These are phyloP conservation scores for Sylvia atricapilla DNA, from an alignment of 2,113 vertebrate species.

Conservation along the genomic window DNA sequence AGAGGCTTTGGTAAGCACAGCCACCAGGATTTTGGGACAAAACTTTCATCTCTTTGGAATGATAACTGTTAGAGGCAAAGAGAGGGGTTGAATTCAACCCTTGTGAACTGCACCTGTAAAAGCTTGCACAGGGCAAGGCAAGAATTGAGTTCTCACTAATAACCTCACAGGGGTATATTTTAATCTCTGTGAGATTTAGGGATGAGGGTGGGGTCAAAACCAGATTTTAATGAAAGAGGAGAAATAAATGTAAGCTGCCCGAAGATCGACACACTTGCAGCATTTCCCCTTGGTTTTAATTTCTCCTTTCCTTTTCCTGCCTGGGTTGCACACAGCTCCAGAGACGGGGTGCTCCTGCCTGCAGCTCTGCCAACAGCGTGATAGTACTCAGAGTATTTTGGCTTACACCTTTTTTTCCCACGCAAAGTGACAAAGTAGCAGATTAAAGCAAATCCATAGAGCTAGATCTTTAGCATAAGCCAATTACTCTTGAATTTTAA, in stretches of 20 bases:
- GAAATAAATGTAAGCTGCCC: not conserved
- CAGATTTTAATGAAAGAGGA: not conserved
- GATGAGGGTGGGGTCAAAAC: not conserved
- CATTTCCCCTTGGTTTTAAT: not conserved
- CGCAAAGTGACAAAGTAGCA: conserved; percentile 58
- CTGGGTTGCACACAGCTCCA: not conserved
- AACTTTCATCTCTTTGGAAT: not conserved
- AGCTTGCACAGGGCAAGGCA: not conserved
- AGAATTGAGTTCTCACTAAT: not conserved
- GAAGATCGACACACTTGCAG: fast-evolving
- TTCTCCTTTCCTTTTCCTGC: not conserved
- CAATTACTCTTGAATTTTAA: conserved; percentile 45
- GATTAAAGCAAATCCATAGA: conserved; percentile 61
- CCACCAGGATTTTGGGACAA: not conserved
- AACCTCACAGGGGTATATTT: not conserved
- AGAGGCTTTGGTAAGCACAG: conserved; percentile 56
- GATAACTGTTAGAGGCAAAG: not conserved
- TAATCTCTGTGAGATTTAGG: not conserved
- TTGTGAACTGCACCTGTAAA: not conserved
- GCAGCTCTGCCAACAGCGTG: conserved; percentile 53
- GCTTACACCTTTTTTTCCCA: conserved; percentile 63
- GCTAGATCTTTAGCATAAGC: conserved; percentile 45
- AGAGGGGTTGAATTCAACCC: not conserved
- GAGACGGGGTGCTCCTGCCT: not conserved
- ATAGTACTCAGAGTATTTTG: conserved; percentile 57